These are phyloP conservation scores for Acanthosepion pharaonis DNA, from an alignment of 2,888 invertebrate genomes.

Conservation along the genomic window DNA sequence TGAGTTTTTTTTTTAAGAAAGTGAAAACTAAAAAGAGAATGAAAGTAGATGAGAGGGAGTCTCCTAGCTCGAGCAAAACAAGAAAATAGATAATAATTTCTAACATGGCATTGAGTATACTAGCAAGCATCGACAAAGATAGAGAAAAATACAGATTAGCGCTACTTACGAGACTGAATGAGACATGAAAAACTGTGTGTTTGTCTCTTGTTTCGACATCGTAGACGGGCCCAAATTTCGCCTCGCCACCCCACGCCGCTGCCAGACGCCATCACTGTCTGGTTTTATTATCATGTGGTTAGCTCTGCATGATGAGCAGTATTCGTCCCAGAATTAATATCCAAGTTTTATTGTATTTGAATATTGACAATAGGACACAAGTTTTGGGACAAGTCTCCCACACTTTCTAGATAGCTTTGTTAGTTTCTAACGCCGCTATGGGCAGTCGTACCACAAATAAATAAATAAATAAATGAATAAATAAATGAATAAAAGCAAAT, in stretches of 20 bases:
- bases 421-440: slow-evolving; percentile 8
- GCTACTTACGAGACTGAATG: slow-evolving; percentile 65
- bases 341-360: background rate
- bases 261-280: slow-evolving; percentile 53
- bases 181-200: slow-evolving; percentile 60
- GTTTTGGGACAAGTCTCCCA: background rate
- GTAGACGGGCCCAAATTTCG: slow-evolving; percentile 58
- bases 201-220: slow-evolving; percentile 63
- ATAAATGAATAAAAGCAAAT: background rate
- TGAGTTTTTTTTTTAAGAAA: background rate
- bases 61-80: background rate
- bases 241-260: slow-evolving; percentile 58
- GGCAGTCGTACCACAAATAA: background rate
- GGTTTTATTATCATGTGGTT: slow-evolving; percentile 25
- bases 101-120: background rate
- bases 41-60: background rate
- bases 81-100: background rate
- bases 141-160: background rate
- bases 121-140: background rate
- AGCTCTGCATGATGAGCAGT: slow-evolving; percentile 43
- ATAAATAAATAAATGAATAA: background rate
- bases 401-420: background rate
- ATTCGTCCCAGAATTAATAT: background rate
- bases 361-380: background rate
- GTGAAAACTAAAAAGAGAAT: background rate